Percentiles rank a stretch among this genome's conserved stretches.
phyloP scores from a whole-genome alignment of 2,888 invertebrate species.

The Drosophila multiciliata region DNA sequence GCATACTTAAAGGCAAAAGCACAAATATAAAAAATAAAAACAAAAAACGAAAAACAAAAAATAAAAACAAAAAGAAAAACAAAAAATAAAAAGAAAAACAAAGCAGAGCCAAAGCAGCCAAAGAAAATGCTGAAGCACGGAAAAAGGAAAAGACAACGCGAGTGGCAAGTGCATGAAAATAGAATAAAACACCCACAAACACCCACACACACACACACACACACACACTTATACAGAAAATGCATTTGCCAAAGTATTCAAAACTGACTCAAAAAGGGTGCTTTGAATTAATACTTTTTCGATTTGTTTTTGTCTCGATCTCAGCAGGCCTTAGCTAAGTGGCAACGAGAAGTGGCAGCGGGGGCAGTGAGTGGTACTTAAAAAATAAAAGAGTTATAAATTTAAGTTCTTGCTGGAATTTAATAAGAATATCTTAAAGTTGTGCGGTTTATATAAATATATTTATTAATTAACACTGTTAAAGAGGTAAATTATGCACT shows the following conservation, averaged over 20 bases:
- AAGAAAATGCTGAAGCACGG: conserved; percentile 53
- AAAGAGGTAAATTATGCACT: neutral
- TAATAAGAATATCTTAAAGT: neutral
- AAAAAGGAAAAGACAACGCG: conserved; percentile 62
- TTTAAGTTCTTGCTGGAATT: neutral
- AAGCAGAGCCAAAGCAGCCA: conserved; percentile 9
- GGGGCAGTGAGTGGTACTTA: neutral
- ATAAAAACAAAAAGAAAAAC: neutral
- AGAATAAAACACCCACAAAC: conserved; percentile 15
- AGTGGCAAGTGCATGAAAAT: conserved; percentile 52
- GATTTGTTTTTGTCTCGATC: conserved; percentile 51
- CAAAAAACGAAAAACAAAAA: neutral
- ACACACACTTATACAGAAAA: conserved; percentile 15
- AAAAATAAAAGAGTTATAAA: neutral
- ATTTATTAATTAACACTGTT: neutral
- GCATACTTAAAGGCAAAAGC: conserved; percentile 63
- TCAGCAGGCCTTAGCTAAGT: conserved; percentile 15
- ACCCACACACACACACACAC: conserved; percentile 16
- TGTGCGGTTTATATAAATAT: neutral
- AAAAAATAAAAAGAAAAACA: neutral
- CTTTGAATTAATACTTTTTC: conserved; percentile 68
- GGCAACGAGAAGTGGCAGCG: neutral
- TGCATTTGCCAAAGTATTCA: conserved; percentile 43
- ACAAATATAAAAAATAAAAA: neutral
- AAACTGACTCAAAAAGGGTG: conserved; percentile 44